Conservation (phyloP, 2,113 vertebrate species). For the Pangasianodon hypophthalmus region DNA sequence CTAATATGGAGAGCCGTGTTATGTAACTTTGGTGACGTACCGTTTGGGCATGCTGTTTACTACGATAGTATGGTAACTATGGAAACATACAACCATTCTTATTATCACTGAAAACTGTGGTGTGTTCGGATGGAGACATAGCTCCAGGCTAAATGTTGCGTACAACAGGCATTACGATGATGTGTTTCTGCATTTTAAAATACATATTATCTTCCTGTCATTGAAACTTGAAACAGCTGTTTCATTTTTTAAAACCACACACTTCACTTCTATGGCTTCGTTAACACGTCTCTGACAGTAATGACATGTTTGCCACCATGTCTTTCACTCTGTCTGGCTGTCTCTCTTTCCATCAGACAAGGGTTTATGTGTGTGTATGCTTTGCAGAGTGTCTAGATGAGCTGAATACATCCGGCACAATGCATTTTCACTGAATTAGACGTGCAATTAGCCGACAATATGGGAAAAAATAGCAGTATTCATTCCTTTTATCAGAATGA, state of each 20-base stretch:
- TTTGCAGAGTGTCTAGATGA: neutral
- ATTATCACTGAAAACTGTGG: neutral
- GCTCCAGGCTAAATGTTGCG: neutral
- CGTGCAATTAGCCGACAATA: neutral
- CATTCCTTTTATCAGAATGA: neutral
- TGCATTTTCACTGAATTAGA: neutral
- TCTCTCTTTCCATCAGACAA: neutral
- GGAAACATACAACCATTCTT: neutral
- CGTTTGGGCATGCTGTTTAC: neutral
- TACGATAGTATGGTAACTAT: neutral
- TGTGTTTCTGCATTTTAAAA: conserved; percentile 6
- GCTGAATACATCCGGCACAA: neutral
- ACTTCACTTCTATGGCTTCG: neutral
- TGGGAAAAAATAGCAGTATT: neutral
- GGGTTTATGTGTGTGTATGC: conserved; percentile 5
- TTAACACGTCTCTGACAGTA: conserved; percentile 3
- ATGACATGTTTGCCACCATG: neutral
- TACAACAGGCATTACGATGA: neutral
- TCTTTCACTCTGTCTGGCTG: neutral
- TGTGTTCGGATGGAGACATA: neutral
- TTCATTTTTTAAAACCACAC: conserved; percentile 2
- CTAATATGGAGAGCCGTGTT: neutral
- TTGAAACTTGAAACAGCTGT: neutral
- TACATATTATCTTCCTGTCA: neutral
- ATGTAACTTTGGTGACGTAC: neutral